Conservation (phyloP, 2,888 invertebrate genomes). For the Dasysyrphus albostriatus region DNA sequence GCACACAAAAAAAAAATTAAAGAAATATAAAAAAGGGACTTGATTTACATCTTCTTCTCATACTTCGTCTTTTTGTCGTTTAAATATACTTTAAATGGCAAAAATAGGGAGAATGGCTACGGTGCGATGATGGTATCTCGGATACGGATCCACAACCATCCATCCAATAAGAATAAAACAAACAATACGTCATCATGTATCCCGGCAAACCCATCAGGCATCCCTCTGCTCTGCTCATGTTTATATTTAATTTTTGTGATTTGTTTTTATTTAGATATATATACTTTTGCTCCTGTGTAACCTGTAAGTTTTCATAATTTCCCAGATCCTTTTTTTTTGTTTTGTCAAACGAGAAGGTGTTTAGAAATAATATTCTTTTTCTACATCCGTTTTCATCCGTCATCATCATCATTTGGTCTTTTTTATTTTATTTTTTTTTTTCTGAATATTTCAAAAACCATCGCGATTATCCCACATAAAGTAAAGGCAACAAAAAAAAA, state of each 20-base stretch:
- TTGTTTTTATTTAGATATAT: not conserved
- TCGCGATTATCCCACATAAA: not conserved
- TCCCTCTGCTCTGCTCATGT: not conserved
- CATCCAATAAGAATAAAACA: constrained; percentile 42
- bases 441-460: not conserved
- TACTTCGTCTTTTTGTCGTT: constrained; percentile 9
- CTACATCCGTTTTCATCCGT: constrained; percentile 20
- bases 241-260: not conserved
- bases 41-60: constrained; percentile 23
- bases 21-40: constrained; percentile 39
- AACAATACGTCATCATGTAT: constrained; percentile 51
- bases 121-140: constrained; percentile 21
- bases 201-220: too few relatives aligned
- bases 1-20: not conserved
- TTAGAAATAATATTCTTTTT: constrained; percentile 21
- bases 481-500: not conserved
- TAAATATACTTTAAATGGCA: not conserved
- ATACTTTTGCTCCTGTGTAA: not conserved
- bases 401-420: not conserved
- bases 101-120: not conserved
- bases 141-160: not conserved
- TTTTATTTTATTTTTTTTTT: not conserved
- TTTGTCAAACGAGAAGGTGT: not conserved
- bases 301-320: constrained; percentile 22
- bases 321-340: not conserved